Base-by-base conservation (phyloP, 2,888 invertebrate species). In the Agrilus biguttatus region DNA sequence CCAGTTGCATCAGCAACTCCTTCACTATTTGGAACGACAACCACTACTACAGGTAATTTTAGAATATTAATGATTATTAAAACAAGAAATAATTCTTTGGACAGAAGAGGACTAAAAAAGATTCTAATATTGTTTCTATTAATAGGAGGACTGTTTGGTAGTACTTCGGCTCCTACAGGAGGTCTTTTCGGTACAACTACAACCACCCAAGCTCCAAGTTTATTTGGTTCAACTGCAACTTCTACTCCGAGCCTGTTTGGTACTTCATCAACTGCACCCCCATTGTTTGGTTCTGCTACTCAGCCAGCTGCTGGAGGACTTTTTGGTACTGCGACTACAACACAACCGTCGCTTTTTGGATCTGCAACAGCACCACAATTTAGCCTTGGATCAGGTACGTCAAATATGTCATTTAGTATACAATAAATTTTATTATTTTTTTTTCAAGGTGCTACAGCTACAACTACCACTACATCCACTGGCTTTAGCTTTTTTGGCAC, bases 231-330 rank as follows among this genome's bases (percentile, higher is more conserved):
- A 12, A 53, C 57, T 42, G 61, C 60, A 3, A 58, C 62, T 32
- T 53, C 60, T 12, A 66, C 73, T 5, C 66, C 77, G 1, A 68
- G 73, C 14, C 60, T 77, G 23, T 77, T 77, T 61, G 74, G 76
- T 13, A 44, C 46, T 42, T 58, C 47, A 46, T 50, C 47, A n/a
- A 28, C 41, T 13, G 17, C 44, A 38, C 40, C 40, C 5, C n/a
- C 14, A 5, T 33, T 33, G n/a, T 28, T 28, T 14, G 33, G n/a
- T 12, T 53, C 65, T 2, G 42, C 49, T 17, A 53, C 57, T 42
- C 60, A 60, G 2, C 58, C 62, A 28, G 53, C 60, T 5, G 53
- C 61, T 5, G 56, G 62, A 3, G 33, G 45, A 39, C 10, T 49
- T 43, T 67, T 69, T 54, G 65, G 63, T 3, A 63, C 66, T 41